Conservation (phyloP, 2,888 invertebrate species). For the Morpho deidamia region DNA sequence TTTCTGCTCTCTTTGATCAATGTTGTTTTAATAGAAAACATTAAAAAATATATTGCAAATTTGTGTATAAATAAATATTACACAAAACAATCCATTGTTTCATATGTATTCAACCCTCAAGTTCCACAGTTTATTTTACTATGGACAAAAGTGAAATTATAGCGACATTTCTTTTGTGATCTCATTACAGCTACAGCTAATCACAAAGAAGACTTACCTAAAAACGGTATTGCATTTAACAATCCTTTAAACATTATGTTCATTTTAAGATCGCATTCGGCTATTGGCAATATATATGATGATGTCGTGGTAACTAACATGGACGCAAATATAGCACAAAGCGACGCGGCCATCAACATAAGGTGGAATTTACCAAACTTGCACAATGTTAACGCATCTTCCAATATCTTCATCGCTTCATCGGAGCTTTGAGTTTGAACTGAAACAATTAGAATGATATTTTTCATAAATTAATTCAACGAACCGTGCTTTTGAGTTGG, state of each 20-base stretch:
- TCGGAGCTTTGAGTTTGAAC: slow-evolving; percentile 3
- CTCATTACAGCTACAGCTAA: too few species aligned
- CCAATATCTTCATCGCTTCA: slow-evolving; percentile 43
- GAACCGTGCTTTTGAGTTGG: too few species aligned
- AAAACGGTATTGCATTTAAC: slow-evolving; percentile 45
- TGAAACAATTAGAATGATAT: neutral
- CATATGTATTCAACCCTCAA: too few species aligned
- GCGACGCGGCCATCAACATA: slow-evolving; percentile 35
- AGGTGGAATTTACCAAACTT: slow-evolving; percentile 48
- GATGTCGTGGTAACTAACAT: slow-evolving; percentile 41
- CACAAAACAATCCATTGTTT: too few species aligned
- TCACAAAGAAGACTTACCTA: slow-evolving; percentile 34
- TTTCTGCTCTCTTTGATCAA: too few species aligned
- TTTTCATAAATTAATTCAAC: too few species aligned
- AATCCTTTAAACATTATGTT: slow-evolving; percentile 45
- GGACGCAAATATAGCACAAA: slow-evolving; percentile 37
- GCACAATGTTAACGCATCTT: slow-evolving; percentile 42
- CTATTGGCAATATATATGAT: slow-evolving; percentile 45
- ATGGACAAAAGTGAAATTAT: too few species aligned
- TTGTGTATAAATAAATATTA: too few species aligned
- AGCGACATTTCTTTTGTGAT: too few species aligned
- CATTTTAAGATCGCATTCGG: slow-evolving; percentile 50
- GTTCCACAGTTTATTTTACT: too few species aligned
- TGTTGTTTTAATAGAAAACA: too few species aligned
- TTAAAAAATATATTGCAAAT: too few species aligned